A percentile compares a stretch with the other conserved stretches of the same genome.
phyloP scores from a whole-genome alignment of 2,797 vertebrate species.

The Pseudocheirus occidentalis region DNA sequence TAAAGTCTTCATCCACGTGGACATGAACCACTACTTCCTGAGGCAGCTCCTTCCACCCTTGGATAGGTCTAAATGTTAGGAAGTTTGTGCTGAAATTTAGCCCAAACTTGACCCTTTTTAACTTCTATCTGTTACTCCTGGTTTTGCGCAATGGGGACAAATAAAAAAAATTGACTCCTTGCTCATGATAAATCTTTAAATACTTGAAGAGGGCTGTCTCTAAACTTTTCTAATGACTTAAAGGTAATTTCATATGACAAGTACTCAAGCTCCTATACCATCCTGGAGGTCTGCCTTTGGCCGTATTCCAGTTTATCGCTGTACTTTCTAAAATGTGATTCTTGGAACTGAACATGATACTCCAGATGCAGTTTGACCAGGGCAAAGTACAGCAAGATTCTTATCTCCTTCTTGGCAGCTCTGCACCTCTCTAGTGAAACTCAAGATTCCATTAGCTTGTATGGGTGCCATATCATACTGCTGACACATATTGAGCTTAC shows the following conservation, averaged over 20 bases:
- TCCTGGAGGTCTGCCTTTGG: background rate
- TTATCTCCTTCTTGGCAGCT: background rate
- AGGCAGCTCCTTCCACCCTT: background rate
- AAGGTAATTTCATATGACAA: background rate
- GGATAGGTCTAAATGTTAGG: background rate
- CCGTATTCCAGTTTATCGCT: background rate
- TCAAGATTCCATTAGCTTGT: background rate
- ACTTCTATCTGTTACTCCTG: background rate
- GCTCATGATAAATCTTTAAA: background rate
- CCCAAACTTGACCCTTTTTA: background rate
- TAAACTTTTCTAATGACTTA: background rate
- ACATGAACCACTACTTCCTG: background rate
- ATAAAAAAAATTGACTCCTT: background rate
- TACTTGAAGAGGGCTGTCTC: background rate
- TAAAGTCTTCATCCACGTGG: background rate
- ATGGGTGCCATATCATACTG: background rate
- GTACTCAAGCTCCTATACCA: background rate
- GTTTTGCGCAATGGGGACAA: background rate
- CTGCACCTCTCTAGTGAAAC: background rate
- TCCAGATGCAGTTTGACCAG: background rate
- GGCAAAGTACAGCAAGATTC: background rate
- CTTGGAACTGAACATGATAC: background rate
- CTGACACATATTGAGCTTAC: background rate
- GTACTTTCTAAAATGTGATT: background rate
- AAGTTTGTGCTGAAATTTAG: background rate